Base-by-base conservation (phyloP, 2,797 vertebrate species). In the Salmo trutta region DNA sequence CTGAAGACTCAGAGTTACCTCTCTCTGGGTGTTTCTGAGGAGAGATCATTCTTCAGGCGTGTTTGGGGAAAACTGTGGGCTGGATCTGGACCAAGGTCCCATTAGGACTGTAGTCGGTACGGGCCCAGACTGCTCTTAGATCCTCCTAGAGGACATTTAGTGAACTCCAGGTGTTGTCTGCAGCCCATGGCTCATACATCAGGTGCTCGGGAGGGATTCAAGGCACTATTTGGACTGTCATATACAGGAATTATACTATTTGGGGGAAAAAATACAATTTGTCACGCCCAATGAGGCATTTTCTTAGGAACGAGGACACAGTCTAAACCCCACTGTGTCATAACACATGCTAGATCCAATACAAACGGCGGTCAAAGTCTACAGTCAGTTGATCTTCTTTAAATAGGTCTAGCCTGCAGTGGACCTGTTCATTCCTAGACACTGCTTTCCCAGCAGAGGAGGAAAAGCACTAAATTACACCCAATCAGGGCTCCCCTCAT, bases 401-500 rank as follows among this genome's bases (percentile, higher is more conserved):
- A 24, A 64, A 64, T 64, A 64, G 56, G 56, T n/a, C 19, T 24
- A 64, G 1, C 10, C 21, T 64, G 59, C 59, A 8, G 21, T 64
- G 59, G 59, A 52, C 59, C 36, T 21, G 14, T 14, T 41, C 10
- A 52, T 75, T 75, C 83, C 83, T 85, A 76, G 59, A 64, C 59
- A 64, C 59, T 1, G 59, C 8, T 10, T 64, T 64, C 66, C 29
- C 66, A 68, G 66, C 33, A 29, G 66, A 64, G n/a, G 16, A 64
- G 21, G n/a, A 14, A 64, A 27, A 19, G n/a, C 59, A 21, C 78
- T 83, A 90, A 85, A 87, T 86, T 87, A 87, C 87, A 83, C 81
- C 83, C 82, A 86, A 88, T 87, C 84, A 87, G 75, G 78, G 77
- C 79, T 31, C 72, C 79, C 79, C 88, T 90, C 85, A 85, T 85